Evolutionary conservation across 2,888 invertebrate species (phyloP), one percentile per base, ranked within the genome.

Genomic region (Diachrysia chrysitis): DNA sequence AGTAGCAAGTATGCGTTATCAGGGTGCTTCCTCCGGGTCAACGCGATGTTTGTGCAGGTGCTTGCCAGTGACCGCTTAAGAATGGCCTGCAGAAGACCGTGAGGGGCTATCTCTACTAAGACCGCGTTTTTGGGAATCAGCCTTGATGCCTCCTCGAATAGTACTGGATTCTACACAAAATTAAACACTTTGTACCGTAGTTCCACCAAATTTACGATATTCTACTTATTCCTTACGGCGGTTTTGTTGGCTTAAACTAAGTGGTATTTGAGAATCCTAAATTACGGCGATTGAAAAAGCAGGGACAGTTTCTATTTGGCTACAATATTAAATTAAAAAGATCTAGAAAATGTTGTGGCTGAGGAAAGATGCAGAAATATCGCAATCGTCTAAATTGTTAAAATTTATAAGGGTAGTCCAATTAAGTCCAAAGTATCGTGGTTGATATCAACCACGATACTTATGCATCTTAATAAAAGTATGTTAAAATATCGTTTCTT

Each of bases 51-150:
- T 6, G 93, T 95, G 72, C 97, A 96, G 17, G 95, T 95, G 2
- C 95, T 84, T 29, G 93, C 90, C 25, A 98, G 90, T 0, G 97
- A 97, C 59, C 98, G 95, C 85, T 97, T 97, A 17, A 98, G 84
- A 51, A 88, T 87, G 9, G 88, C 86, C 63, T 98, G 98, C 65
- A 98, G 95, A 21, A 98, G 95, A 23, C 98, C 97, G 85, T 98
- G 98, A 0, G 98, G 98, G 0, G 98, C 98, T 72, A 98, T 96
- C 90, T 98, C 98, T 71, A 98, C 96, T 21, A 97, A 95, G 53
- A 98, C 95, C 0, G 98, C 98, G 85, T 98, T 96, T 23, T 95
- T 93, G 0, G 98, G 98, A 60, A 98, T 96, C 84, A 97, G 95
- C 55, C 93, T 93, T 6, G 97, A 94, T 0, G 97, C 97, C 89